Conservation (phyloP, 1,140 invertebrate species). For the Oncopodura yosiiana region DNA sequence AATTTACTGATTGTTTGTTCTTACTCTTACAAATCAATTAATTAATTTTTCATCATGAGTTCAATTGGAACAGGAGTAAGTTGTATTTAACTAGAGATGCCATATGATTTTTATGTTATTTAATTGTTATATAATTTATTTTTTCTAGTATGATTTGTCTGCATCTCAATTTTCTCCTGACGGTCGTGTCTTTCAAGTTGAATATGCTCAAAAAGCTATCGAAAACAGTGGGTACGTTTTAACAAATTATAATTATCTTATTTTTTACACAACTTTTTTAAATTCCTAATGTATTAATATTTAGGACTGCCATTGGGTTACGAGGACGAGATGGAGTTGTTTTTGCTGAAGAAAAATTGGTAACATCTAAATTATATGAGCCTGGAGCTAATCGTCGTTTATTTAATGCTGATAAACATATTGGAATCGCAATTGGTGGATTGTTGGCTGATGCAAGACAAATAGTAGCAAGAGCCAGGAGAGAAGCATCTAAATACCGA, state of each 20-base stretch:
- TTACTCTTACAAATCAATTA: too few relatives aligned
- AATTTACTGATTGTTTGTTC: not conserved
- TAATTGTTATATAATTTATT: constrained; percentile 12
- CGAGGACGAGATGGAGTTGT: constrained; percentile 93
- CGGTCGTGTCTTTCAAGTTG: constrained; percentile 96
- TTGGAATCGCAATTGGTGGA: constrained; percentile 89
- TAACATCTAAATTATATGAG: constrained; percentile 95
- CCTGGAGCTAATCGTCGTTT: constrained; percentile 85
- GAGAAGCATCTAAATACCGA: constrained; percentile 84
- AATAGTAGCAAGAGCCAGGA: constrained; percentile 77
- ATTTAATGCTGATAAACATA: constrained; percentile 85
- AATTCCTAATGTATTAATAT: constrained; percentile 32
- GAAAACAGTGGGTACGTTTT: constrained; percentile 84
- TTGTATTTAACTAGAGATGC: constrained; percentile 36
- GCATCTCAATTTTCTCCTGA: constrained; percentile 99
- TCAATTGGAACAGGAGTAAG: constrained; percentile 90
- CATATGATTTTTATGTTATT: not conserved
- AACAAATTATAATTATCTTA: not conserved
- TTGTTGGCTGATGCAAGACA: constrained; percentile 87
- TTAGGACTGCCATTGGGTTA: constrained; percentile 81
- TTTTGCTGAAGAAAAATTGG: constrained; percentile 93
- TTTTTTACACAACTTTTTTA: not conserved
- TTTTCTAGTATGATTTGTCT: constrained; percentile 88
- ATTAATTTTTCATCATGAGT: constrained; percentile 66
- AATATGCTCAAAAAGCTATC: constrained; percentile 98